phyloP scores from a whole-genome alignment of 23 tunicate species.

The Aplidium turbinatum region DNA sequence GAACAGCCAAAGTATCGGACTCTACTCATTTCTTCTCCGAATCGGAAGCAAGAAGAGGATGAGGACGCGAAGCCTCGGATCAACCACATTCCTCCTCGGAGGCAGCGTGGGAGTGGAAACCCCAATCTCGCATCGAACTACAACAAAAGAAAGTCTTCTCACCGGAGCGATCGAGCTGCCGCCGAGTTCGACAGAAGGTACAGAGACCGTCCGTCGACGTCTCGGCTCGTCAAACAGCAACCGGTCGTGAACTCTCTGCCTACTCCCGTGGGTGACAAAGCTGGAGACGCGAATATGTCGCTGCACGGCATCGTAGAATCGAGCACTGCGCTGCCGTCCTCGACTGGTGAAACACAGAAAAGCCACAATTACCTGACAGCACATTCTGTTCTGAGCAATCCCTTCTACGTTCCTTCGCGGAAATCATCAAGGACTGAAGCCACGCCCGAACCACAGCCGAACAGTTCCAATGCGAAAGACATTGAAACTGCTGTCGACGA shows the following conservation, averaged over 20 bases:
- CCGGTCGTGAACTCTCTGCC: neutral
- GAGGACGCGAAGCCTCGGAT: neutral
- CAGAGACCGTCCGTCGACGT: neutral
- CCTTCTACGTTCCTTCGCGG: conserved; percentile 16
- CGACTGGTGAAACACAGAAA: neutral
- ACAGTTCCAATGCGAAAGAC: too few species aligned
- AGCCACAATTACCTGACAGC: conserved; percentile 50
- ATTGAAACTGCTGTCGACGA: too few species aligned
- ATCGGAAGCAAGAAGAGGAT: conserved; percentile 19
- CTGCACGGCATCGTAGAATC: neutral
- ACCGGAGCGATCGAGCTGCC: neutral
- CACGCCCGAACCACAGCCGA: too few species aligned
- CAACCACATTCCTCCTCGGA: neutral
- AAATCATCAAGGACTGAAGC: neutral
- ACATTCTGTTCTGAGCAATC: neutral
- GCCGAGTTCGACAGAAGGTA: too few species aligned
- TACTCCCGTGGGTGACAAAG: neutral
- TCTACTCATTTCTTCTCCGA: conserved; percentile 35
- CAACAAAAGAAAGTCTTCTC: neutral
- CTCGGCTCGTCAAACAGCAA: neutral
- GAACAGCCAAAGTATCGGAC: conserved; percentile 9
- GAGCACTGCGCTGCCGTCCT: neutral
- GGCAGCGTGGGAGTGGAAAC: conserved; percentile 8
- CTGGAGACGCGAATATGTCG: neutral
- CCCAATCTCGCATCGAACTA: conserved; percentile 36